Percentiles rank a stretch among this genome's conserved stretches.
phyloP scores from a whole-genome alignment of 2,113 vertebrate genomes.

The Lepisosteus osseus region DNA sequence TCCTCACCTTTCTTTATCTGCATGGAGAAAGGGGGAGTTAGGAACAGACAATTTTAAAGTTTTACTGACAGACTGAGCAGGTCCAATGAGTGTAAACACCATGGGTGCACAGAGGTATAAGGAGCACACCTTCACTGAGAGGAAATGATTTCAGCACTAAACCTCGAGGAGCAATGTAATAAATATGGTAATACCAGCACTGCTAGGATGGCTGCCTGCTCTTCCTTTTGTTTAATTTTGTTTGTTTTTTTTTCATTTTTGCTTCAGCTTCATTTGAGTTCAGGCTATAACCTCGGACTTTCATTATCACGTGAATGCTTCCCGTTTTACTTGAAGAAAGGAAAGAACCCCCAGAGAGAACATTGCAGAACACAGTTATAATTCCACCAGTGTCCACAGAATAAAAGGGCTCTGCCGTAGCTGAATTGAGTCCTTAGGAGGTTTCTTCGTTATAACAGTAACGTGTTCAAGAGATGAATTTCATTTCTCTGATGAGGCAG shows the following conservation, averaged over 20 bases:
- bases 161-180: constrained; percentile 1
- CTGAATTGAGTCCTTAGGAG: too few species aligned
- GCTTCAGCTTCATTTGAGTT: not conserved
- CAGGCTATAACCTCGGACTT: not conserved
- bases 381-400: not conserved
- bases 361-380: not conserved
- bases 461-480: too few species aligned
- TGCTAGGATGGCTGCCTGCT: not conserved
- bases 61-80: not conserved
- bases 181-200: constrained; percentile 14
- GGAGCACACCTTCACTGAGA: not conserved
- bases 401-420: not conserved
- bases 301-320: constrained; percentile 2
- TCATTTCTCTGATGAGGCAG: too few species aligned
- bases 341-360: not conserved
- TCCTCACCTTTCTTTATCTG: too few species aligned
- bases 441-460: too few species aligned
- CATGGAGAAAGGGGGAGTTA: not conserved
- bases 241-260: not conserved
- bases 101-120: not conserved
- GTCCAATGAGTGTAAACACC: not conserved
- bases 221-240: constrained; percentile 7
- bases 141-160: not conserved
- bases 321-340: not conserved
- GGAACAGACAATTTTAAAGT: not conserved